Percentiles rank a stretch among this genome's conserved stretches.
Conservation (phyloP, 2,888 invertebrate species). For the Trissonchulus latispiculum region DNA sequence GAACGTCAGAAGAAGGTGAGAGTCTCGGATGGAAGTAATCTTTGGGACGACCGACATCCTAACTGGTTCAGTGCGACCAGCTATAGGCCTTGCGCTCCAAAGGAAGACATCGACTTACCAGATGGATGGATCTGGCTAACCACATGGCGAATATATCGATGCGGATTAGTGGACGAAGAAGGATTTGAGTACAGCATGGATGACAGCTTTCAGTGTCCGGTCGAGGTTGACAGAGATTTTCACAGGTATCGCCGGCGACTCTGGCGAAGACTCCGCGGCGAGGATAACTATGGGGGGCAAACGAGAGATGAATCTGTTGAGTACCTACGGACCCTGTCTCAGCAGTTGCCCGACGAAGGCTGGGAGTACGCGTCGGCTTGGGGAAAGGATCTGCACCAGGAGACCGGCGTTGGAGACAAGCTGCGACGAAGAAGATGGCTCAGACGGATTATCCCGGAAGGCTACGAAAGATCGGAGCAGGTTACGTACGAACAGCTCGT, state of each 20-base stretch:
- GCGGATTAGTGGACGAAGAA: slow-evolving; percentile 6
- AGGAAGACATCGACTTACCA: slow-evolving; percentile 1
- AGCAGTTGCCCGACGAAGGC: slow-evolving; percentile 1
- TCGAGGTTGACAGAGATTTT: neutral
- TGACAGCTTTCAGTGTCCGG: neutral
- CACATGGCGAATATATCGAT: slow-evolving; percentile 1
- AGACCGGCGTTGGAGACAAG: slow-evolving; percentile 25
- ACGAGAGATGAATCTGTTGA: no score
- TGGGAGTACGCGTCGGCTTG: slow-evolving; percentile 29
- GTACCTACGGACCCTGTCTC: neutral
- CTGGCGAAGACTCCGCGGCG: slow-evolving; percentile 1
- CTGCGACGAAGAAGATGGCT: slow-evolving; percentile 31
- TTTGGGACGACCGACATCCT: neutral
- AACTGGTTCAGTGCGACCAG: neutral
- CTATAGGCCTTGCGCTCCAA: neutral
- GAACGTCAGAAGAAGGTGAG: neutral
- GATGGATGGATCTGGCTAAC: slow-evolving; percentile 9
- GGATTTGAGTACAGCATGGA: slow-evolving; percentile 14
- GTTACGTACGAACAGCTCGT: neutral
- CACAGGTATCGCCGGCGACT: slow-evolving; percentile 7
- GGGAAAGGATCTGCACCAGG: slow-evolving; percentile 30
- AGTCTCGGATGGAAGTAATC: neutral
- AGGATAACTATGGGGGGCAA: neutral
- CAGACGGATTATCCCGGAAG: slow-evolving; percentile 28
- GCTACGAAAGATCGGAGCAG: neutral